Percentiles rank a stretch among this genome's conserved stretches.
Conservation (phyloP, 2,113 vertebrate species). For the Illadopsis cleaveri region DNA sequence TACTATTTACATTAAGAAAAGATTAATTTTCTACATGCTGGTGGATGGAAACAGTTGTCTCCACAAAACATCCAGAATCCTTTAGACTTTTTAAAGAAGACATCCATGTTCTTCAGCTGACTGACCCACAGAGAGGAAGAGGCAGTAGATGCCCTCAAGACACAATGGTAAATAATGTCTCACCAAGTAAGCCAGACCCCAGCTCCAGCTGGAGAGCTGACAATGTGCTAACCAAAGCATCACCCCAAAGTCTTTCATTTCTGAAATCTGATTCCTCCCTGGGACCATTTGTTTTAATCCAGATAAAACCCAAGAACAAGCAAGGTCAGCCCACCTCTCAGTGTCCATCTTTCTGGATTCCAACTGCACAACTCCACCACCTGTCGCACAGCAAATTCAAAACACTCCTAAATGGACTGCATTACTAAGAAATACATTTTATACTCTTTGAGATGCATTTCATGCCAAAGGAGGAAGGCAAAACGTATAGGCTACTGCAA, state of each 20-base stretch:
- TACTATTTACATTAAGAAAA: neutral
- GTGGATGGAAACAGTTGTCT: neutral
- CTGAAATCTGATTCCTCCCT: neutral
- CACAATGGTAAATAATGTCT: neutral
- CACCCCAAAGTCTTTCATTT: neutral
- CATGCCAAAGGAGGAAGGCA: neutral
- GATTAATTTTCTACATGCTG: neutral
- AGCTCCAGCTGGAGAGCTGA: neutral
- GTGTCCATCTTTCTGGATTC: neutral
- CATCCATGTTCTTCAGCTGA: neutral
- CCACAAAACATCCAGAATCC: neutral
- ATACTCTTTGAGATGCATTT: neutral
- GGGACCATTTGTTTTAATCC: neutral
- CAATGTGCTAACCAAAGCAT: accelerated
- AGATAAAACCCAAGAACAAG: neutral
- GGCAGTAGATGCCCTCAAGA: neutral
- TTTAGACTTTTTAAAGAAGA: neutral
- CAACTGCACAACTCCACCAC: neutral
- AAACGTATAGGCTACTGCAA: neutral
- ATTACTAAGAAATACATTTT: neutral
- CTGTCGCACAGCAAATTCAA: neutral
- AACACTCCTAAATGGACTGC: neutral
- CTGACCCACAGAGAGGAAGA: neutral
- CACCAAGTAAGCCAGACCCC: neutral
- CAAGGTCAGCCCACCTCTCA: neutral